Percentiles rank a stretch among this genome's conserved stretches.
Conservation (phyloP, 2,113 vertebrate genomes). For the Mesembrinibis cayennensis region DNA sequence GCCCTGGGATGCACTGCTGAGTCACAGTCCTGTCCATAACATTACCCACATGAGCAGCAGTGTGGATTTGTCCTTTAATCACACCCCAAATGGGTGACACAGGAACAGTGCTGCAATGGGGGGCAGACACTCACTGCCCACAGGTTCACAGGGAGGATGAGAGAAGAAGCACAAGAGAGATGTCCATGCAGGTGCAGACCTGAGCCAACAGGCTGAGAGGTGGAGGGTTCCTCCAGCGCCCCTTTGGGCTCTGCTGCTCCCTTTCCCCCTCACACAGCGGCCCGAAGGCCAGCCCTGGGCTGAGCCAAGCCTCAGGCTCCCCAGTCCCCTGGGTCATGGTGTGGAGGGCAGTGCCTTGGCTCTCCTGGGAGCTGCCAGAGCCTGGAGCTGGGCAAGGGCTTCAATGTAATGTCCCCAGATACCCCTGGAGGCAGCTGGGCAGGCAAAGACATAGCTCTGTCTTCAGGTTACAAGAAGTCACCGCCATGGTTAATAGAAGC, state of each 20-base stretch:
- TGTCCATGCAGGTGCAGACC: not conserved
- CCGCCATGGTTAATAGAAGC: not conserved
- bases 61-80: conserved; percentile 38
- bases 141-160: not conserved
- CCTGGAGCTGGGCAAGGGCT: not conserved
- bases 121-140: not conserved
- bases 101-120: not conserved
- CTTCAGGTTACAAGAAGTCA: not conserved
- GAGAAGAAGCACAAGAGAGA: not conserved
- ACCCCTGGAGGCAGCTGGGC: not conserved
- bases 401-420: not conserved
- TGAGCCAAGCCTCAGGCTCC: not conserved
- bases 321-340: not conserved
- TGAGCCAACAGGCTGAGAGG: not conserved
- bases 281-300: not conserved
- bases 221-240: not conserved
- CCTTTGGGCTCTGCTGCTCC: accelerated
- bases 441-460: not conserved
- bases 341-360: not conserved
- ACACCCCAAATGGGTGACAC: not conserved
- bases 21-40: not conserved
- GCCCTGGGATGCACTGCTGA: not conserved
- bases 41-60: not conserved
- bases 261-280: not conserved
- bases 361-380: not conserved